Base-by-base conservation (phyloP, 2,113 vertebrate species). In the Callipepla squamata region DNA sequence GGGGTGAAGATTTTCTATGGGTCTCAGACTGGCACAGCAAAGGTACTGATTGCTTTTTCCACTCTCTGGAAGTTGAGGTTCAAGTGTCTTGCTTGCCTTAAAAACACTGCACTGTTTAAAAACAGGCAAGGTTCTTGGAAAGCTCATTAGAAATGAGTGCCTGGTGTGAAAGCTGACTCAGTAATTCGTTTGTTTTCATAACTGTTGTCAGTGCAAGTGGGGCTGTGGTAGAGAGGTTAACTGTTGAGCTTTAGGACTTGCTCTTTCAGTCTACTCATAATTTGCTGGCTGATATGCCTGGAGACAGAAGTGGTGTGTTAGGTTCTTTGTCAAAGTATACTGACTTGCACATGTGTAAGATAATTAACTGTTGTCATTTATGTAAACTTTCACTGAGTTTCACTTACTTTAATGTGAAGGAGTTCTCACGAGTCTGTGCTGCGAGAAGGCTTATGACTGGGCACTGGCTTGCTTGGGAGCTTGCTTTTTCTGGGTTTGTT, bases 11-110 rank as follows among this genome's bases (percentile, higher is more conserved):
- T 99, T 90, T 99, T 99, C 89, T 99, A 98, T 63, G 99, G 98
- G 9, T 99, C 99, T 20, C 99, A 99, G 93, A 99, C 99, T 20
- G 99, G 99, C 85, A 99, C 98, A 19, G 98, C 99, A 82, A 98
- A 99, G 98, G 99, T 99, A 97, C 45, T 69, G 36, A 4, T 11
- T 70, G 65, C 12, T 62, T 73, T 28, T 51, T 48, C 13, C 21
- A 22, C 2, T 2, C 8, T 1, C 4, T 0, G n/a, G 38, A 62
- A n/a, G 11, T 21, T 68, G 66, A 38, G 47, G 38, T 65, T 65
- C 0, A 2, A 11, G 21, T 38, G 2, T 0, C 0, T 20, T 17
- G 14, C 20, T 77, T 85, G 20, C 20, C 58, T 87, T 63, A 5
- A 8, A 55, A 66, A 19, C 8, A 2, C 14, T 70, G 32, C 22